These are phyloP conservation scores for Periphyllus acericola DNA, from an alignment of 2,888 invertebrate genomes.

Conservation along the genomic window DNA sequence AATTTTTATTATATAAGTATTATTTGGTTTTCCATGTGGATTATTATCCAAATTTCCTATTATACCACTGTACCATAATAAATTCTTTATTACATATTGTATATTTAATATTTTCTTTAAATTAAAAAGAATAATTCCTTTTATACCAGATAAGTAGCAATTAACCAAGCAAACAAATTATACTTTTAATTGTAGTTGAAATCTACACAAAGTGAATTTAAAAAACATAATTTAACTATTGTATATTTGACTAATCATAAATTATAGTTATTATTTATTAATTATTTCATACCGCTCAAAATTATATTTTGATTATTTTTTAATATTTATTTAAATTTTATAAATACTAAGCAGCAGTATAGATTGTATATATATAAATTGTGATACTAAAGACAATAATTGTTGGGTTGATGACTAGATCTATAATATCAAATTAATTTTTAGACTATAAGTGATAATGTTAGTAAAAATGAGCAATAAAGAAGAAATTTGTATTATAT, in stretches of 20 bases:
- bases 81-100: neutral
- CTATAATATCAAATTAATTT: neutral
- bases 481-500: neutral
- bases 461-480: neutral
- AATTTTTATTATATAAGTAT: constrained; percentile 17
- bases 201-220: neutral
- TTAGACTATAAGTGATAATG: neutral
- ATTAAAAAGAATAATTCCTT: neutral
- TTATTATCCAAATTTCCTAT: constrained; percentile 54
- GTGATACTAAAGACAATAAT: no score
- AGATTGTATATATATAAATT: no score
- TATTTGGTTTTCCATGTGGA: constrained; percentile 40
- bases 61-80: constrained; percentile 19
- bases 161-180: neutral
- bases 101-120: constrained; percentile 9
- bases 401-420: no score
- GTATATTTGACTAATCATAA: no score
- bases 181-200: neutral
- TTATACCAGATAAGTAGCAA: neutral
- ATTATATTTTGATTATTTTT: no score
- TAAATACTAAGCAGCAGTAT: neutral
- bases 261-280: no score
- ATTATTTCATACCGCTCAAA: no score
- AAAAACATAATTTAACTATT: no score
- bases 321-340: neutral